phyloP scores from a whole-genome alignment of 2,888 invertebrate genomes.

The Sericinus montela region DNA sequence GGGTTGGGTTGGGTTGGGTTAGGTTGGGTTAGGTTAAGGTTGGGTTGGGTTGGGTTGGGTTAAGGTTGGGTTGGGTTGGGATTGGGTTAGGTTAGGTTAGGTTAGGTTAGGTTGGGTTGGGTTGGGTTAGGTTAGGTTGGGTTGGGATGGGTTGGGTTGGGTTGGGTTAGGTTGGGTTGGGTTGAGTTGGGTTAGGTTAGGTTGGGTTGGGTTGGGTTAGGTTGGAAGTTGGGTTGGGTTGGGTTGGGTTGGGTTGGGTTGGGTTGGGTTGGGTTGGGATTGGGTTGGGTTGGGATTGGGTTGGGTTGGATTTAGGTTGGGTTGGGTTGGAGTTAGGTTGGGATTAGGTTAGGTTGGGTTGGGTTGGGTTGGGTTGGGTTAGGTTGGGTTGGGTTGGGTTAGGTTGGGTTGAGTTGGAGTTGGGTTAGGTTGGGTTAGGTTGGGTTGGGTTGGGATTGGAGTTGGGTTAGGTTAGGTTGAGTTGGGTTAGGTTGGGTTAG shows the following conservation, averaged over 20 bases:
- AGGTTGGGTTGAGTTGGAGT: not conserved
- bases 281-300: not conserved
- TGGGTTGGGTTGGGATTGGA: conserved; percentile 5
- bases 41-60: too few relatives aligned
- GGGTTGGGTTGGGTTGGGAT: not conserved
- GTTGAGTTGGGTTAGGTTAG: not conserved
- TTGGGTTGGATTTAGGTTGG: not conserved
- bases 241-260: not conserved
- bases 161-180: conserved; percentile 13
- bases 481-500: conserved; percentile 10
- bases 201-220: not conserved
- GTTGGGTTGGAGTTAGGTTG: too few relatives aligned
- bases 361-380: conserved; percentile 14
- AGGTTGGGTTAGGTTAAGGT: too few relatives aligned
- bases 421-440: not conserved
- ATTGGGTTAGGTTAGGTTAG: too few relatives aligned
- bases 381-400: conserved; percentile 20
- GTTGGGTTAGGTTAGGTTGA: conserved; percentile 10
- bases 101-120: too few relatives aligned
- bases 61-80: too few relatives aligned
- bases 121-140: too few relatives aligned
- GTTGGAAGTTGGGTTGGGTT: too few relatives aligned
- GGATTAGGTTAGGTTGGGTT: conserved; percentile 15
- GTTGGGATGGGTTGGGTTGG: too few relatives aligned
- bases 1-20: too few relatives aligned